Conservation (phyloP, 2,888 invertebrate species). For the Tachina grossa region DNA sequence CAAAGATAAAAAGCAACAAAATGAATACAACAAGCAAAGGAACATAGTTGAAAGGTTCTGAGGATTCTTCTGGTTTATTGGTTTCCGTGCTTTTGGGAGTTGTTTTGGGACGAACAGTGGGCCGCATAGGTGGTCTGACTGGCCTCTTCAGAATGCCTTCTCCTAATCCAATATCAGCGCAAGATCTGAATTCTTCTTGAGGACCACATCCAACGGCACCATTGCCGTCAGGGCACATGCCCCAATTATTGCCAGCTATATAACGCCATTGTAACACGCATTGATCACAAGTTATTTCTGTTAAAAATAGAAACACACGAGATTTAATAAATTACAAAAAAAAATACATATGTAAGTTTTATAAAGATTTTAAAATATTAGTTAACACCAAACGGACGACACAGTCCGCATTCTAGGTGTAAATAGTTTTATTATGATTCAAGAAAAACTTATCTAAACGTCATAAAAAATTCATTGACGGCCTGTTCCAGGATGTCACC, state of each 20-base stretch:
- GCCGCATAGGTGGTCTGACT: constrained; percentile 77
- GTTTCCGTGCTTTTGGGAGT: constrained; percentile 69
- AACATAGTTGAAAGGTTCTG: constrained; percentile 82
- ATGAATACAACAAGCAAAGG: constrained; percentile 86
- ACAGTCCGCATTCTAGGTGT: no score
- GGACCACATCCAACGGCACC: constrained; percentile 94
- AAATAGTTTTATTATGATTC: no score
- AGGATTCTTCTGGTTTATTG: constrained; percentile 67
- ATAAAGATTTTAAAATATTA: not conserved
- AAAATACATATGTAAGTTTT: not conserved
- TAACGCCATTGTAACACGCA: constrained; percentile 96
- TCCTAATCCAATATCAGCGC: constrained; percentile 90
- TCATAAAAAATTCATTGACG: no score
- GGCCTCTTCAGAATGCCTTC: constrained; percentile 83
- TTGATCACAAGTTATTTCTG: constrained; percentile 88
- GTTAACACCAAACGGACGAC: rapidly evolving
- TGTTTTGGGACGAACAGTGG: constrained; percentile 75
- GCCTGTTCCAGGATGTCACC: no score
- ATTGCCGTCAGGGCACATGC: constrained; percentile 88
- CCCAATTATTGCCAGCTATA: constrained; percentile 94
- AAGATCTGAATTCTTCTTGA: constrained; percentile 94
- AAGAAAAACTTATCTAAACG: no score
- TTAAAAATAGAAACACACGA: constrained; percentile 6
- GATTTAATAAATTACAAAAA: no score
- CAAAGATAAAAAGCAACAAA: constrained; percentile 87